Conservation (phyloP, 1,140 invertebrate genomes). For the Eurosta solidaginis region DNA sequence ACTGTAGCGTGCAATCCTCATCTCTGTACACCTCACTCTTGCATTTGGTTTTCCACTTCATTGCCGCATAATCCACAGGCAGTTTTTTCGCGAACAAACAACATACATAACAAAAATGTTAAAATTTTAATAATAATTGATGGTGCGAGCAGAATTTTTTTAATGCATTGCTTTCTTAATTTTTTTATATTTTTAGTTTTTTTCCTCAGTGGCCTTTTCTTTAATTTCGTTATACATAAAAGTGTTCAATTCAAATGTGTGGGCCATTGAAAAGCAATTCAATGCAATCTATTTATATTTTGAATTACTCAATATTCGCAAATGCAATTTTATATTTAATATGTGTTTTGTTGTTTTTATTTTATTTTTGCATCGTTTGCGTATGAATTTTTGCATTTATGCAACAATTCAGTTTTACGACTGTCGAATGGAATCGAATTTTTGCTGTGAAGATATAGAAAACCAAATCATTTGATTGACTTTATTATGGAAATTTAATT, state of each 20-base stretch:
- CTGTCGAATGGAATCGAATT: neutral
- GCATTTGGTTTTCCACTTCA: neutral
- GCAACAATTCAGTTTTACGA: neutral
- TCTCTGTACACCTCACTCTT: neutral
- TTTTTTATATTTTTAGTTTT: neutral
- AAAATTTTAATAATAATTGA: no score
- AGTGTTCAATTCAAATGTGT: neutral
- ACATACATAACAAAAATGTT: no score
- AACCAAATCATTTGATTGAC: neutral
- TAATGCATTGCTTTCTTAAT: neutral
- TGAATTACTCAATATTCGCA: no score
- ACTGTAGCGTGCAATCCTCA: no score
- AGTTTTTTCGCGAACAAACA: neutral
- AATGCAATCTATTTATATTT: neutral
- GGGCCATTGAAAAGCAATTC: neutral
- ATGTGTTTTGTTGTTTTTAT: neutral
- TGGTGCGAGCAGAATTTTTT: neutral
- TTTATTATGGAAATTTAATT: neutral
- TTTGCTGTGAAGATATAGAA: neutral
- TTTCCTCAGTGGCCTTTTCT: neutral
- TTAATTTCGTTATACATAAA: neutral
- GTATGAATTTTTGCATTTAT: neutral
- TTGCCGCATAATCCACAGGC: neutral
- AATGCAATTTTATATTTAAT: no score
- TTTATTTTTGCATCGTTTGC: neutral